Base-by-base conservation (phyloP, 2,888 invertebrate genomes). In the Nymphalis c-album region DNA sequence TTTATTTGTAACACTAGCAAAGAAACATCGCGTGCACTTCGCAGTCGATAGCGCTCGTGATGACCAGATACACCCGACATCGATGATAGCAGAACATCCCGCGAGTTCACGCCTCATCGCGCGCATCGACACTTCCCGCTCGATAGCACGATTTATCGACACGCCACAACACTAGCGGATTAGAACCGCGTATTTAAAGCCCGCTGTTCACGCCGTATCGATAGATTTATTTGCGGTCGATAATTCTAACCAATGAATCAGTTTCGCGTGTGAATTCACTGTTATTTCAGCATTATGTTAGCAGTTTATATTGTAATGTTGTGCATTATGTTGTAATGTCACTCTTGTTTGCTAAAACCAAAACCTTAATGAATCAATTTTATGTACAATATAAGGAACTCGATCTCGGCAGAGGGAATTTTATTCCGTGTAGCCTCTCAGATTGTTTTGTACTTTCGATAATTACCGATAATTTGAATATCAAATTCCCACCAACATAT, bases 61-160 rank as follows among this genome's bases (percentile, higher is more conserved):
- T 63, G 57, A 35, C 17, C 53, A 55, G 53, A 55, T 57, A 35
- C 35, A 53, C 31, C 22, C 55, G 31, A 8, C 31, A n/a, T n/a
- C 31, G 51, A 45, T 60, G 66, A 66, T 66, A 67, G 59, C 45
- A 60, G 65, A 65, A 48, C 65, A 65, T 53, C 65, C 46, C 65
- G 48, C 64, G 64, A 48, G 57, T 35, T 57, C 57, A 57, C 57
- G 57, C 57, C 57, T 57, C 57, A 57, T 31, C 50, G 50, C 50
- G 13, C 50, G 50, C 50, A 20, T 53, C 57, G 35, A 57, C 57
- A 57, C 40, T 55, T 55, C 55, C 55, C 55, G 51, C 53, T 31
- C n/a, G 57, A 57, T 63, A 58, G 58, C 62, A 58, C 58, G 62
- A 59, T 67, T 67, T 63, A 67, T 67, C 67, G 67, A 67, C 67